Evolutionary conservation across 2,113 vertebrate species (phyloP).

Genomic region (Ploceus nigricollis): DNA sequence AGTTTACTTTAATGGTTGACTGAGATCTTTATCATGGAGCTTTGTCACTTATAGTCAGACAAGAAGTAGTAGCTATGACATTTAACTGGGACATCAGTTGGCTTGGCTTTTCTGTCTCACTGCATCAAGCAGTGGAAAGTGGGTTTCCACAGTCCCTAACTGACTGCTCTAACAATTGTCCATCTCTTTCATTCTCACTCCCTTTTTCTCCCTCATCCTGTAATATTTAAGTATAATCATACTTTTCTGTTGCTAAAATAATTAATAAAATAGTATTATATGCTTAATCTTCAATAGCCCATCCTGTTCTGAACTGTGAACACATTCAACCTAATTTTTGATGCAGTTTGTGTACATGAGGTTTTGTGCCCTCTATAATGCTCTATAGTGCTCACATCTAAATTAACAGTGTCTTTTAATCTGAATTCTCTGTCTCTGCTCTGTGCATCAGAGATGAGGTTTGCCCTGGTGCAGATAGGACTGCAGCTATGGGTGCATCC

Average conservation of each 20-base stretch:
- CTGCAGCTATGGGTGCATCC: neutral
- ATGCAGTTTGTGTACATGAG: too few species aligned
- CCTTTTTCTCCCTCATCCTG: neutral
- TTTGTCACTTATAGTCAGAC: neutral
- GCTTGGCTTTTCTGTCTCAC: neutral
- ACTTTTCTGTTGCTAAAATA: neutral
- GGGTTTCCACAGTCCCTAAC: neutral
- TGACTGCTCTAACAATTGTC: neutral
- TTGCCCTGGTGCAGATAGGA: neutral
- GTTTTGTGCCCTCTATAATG: neutral
- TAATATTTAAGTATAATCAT: neutral
- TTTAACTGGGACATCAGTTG: neutral
- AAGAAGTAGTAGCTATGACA: neutral
- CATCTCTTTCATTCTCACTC: neutral
- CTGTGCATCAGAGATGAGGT: neutral
- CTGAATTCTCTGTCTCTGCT: neutral
- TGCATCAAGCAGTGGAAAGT: neutral
- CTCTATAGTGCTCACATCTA: neutral
- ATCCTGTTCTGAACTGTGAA: neutral
- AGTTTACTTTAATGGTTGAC: neutral
- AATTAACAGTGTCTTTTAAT: neutral
- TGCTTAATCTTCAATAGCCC: neutral
- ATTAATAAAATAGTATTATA: neutral
- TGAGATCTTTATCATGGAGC: neutral
- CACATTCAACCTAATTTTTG: neutral